Conservation (phyloP, 2,113 vertebrate genomes). For the Pholis gunnellus region DNA sequence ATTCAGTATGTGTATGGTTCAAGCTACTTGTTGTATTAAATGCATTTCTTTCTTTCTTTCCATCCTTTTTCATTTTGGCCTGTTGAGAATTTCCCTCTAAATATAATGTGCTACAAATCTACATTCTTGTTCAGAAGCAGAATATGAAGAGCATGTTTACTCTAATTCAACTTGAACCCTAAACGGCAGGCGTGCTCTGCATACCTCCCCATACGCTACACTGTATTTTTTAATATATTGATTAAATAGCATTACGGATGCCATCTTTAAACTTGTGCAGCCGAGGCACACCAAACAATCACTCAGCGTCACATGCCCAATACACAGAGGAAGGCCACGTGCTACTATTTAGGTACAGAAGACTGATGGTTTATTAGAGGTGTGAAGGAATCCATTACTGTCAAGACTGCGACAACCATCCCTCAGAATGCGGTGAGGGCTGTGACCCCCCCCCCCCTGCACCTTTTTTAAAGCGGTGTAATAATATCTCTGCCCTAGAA, state of each 20-base stretch:
- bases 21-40: not conserved
- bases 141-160: not conserved
- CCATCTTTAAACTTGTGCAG: not conserved
- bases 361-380: not conserved
- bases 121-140: not conserved
- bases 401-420: conserved; percentile 3
- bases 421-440: not conserved
- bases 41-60: no score
- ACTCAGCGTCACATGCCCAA: not conserved
- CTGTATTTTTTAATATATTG: not conserved
- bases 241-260: not conserved
- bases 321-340: not conserved
- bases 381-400: conserved; percentile 30
- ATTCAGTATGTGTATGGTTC: not conserved
- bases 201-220: not conserved
- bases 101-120: not conserved
- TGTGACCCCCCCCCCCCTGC: not conserved
- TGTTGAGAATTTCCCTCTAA: no score
- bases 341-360: not conserved
- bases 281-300: not conserved
- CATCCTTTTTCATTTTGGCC: not conserved
- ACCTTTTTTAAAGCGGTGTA: not conserved
- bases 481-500: conserved; percentile 8
- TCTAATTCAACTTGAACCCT: not conserved
- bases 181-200: not conserved